Percentiles rank a stretch among this genome's conserved stretches.
Evolutionary conservation across 2,797 vertebrate genomes (phyloP).

Genomic region (Lithobates sylvaticus): DNA sequence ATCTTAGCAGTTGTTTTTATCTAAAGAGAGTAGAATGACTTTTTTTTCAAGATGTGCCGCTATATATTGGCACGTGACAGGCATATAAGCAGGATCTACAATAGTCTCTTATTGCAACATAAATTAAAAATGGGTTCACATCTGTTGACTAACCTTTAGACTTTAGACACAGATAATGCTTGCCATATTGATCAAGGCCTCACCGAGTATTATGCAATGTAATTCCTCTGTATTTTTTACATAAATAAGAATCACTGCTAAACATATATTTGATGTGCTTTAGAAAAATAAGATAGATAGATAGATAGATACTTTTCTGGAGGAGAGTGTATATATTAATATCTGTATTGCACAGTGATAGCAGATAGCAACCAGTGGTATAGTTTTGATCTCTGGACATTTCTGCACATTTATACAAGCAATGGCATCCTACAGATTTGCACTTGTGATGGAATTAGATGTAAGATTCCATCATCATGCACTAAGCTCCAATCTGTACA

Average conservation of each 20-base stretch:
- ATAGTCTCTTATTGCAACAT: not conserved
- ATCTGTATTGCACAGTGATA: not conserved
- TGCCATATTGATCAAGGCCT: constrained; percentile 35
- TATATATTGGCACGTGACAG: not conserved
- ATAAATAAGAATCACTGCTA: not conserved
- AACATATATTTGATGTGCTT: not conserved
- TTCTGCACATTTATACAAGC: constrained; percentile 28
- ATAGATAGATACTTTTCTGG: not conserved
- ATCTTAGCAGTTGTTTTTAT: not conserved
- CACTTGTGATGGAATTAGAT: not conserved
- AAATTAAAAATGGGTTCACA: not conserved
- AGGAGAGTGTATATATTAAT: not conserved
- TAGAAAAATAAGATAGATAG: too few species aligned
- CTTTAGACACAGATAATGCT: not conserved
- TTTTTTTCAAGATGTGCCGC: not conserved
- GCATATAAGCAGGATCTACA: not conserved
- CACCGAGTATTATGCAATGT: not conserved
- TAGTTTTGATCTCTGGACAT: constrained; percentile 25
- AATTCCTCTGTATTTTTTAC: not conserved
- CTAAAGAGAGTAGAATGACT: too few species aligned
- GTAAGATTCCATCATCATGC: constrained; percentile 18
- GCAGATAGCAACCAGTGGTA: constrained; percentile 41
- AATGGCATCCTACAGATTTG: constrained; percentile 7
- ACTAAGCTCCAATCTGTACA: not conserved
- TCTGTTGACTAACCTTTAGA: not conserved